Evolutionary conservation across 2,113 vertebrate genomes (phyloP), one percentile per base, ranked within the genome.

Genomic region (Nothocercus nigrocapillus): DNA sequence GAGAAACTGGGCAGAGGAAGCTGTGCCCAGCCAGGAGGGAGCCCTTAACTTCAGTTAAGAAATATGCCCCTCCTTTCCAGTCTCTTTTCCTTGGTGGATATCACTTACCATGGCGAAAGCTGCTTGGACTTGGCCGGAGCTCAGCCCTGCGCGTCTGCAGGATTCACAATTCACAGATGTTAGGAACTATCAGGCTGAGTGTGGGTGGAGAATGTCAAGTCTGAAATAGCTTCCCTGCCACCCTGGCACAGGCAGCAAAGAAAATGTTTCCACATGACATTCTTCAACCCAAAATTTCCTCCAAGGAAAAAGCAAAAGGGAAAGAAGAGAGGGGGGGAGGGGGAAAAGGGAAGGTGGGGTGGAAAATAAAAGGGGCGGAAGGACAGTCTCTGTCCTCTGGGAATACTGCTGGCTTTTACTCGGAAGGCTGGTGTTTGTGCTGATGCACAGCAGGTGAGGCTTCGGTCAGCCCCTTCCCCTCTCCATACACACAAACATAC

Each of bases 161-260:
- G 95, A 97, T 97, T 97, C 98, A 98, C 98, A 98, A 98, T 98
- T 98, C 98, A 98, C 98, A 98, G 98, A 98, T 98, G 98, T 98
- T 98, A 97, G 96, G 96, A 97, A 91, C 97, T 97, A 97, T 98
- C 95, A 85, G 97, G 88, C 97, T 94, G 97, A 97, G 98, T 96
- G 98, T 98, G 97, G 97, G 98, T 97, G 96, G 97, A 96, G 97
- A 98, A 98, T 98, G 98, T 98, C 97, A 97, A 97, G 97, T 97
- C 98, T 98, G 98, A 98, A 99, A 99, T 98, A 98, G 97, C 97
- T 98, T 96, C 97, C 83, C 94, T 98, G 98, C 97, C 86, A 97
- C 96, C 88, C 97, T 97, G 97, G 97, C 97, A 98, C 96, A 94
- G 96, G 95, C 94, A 97, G 95, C 93, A 95, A 96, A 96, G 97